Base-by-base conservation (phyloP, 1,140 invertebrate species). In the Drosophila tropicalis region DNA sequence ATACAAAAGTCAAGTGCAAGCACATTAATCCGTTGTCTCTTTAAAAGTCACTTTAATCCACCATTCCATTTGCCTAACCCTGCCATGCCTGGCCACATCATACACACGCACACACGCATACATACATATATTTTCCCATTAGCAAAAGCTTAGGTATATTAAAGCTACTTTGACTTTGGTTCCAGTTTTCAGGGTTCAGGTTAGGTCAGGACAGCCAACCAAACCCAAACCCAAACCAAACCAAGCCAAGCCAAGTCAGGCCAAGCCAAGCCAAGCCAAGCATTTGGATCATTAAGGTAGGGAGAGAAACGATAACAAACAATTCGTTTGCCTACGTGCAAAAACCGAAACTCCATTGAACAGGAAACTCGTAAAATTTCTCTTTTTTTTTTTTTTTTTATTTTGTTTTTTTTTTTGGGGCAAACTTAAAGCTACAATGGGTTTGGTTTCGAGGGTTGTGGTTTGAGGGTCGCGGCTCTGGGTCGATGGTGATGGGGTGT, bases 311-410 rank as follows among this genome's bases (percentile, higher is more conserved):
- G 62, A 67, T 73, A 63, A 72, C 70, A 81, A 51, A 51, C 44
- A 51, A 51, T 51, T 51, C 44, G 44, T 51, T 51, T 51, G 44
- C 44, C 44, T 51, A 51, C 74, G 79, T 75, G 69, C 81, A 76
- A 70, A 51, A 51, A 51, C 44, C 17, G 44, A 51, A 51, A 51
- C 72, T 79, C 72, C 81, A 79, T 84, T 84, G 72, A 83, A 78
- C 81, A 83, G 81, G 76, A 83, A 83, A 76, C 81, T 84, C 81
- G 69, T 83, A 83, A 84, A 84, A 84, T 44, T 55, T 29, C 39
- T 17, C 6, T n/a, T 55, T 15, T 5, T 12, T 51, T 51, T 51
- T 47, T 9, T 47, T 7, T 2, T 17, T 47, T 44, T 47, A 7
- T 3, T 44, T 15, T 6, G 7, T 47, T 47, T 47, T 47, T 7